Conservation (phyloP, 1,140 invertebrate species). For the Colletes latitarsis region DNA sequence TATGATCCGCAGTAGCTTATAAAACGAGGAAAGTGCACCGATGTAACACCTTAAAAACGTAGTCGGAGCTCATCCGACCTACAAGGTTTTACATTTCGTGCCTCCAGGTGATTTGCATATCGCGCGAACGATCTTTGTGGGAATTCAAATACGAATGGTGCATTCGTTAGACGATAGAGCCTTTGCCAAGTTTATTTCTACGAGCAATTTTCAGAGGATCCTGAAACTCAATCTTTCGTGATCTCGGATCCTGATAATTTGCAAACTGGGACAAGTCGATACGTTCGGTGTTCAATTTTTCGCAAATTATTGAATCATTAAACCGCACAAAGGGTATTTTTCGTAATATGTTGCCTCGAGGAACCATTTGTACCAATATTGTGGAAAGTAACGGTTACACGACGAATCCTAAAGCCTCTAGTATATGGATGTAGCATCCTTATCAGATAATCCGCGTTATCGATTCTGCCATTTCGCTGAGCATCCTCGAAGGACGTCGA, state of each 20-base stretch:
- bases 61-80: neutral
- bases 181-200: too few species aligned
- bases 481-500: conserved; percentile 3
- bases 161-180: neutral
- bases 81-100: neutral
- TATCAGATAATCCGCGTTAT: conserved; percentile 27
- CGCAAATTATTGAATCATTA: too few species aligned
- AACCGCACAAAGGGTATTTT: too few species aligned
- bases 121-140: neutral
- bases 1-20: neutral
- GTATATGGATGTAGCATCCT: neutral
- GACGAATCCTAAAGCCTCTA: neutral
- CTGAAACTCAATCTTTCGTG: too few species aligned
- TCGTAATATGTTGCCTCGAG: neutral
- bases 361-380: neutral
- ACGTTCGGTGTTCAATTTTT: too few species aligned
- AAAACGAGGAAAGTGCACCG: neutral
- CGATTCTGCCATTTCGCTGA: conserved; percentile 9
- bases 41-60: neutral
- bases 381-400: neutral
- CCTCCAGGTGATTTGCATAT: conserved; percentile 11
- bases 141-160: neutral
- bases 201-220: too few species aligned
- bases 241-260: too few species aligned
- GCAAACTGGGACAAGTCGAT: too few species aligned